Percentiles rank a stretch among this genome's conserved stretches.
Conservation (phyloP, 2,113 vertebrate genomes). For the Boulengeromyrus knoepffleri region DNA sequence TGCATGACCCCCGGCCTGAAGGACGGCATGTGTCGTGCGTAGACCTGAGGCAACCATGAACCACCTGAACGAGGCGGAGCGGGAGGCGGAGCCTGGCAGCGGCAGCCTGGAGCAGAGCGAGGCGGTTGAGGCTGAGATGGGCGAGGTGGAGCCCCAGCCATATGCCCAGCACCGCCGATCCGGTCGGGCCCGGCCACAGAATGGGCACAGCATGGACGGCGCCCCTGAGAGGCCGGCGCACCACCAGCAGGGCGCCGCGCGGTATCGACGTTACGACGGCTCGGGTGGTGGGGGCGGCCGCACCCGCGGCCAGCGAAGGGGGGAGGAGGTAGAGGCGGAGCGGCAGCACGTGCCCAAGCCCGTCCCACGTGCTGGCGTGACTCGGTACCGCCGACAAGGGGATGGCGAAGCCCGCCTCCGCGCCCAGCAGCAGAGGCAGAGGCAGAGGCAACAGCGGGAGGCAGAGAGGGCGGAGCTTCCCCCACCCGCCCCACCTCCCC, state of each 20-base stretch:
- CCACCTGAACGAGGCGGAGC: slow-evolving; percentile 64
- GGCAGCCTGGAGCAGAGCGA: slow-evolving; percentile 63
- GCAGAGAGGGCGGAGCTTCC: slow-evolving; percentile 39
- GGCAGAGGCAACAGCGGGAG: slow-evolving; percentile 54
- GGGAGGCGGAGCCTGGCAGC: slow-evolving; percentile 60
- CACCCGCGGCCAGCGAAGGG: slow-evolving; percentile 18
- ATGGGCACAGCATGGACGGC: slow-evolving; percentile 40
- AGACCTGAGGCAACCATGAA: slow-evolving; percentile 71
- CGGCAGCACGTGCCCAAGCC: slow-evolving; percentile 46
- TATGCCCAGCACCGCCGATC: slow-evolving; percentile 33
- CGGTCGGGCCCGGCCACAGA: slow-evolving; percentile 37
- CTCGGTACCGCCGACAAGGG: slow-evolving; percentile 58
- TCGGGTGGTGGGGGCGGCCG: slow-evolving; percentile 21
- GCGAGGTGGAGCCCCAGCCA: slow-evolving; percentile 52
- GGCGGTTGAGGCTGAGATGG: slow-evolving; percentile 52
- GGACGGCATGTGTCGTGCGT: slow-evolving; percentile 62
- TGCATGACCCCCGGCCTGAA: slow-evolving; percentile 9
- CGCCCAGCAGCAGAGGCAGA: slow-evolving; percentile 56
- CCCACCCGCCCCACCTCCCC: slow-evolving; percentile 22
- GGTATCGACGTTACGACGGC: slow-evolving; percentile 46
- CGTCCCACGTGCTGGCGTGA: slow-evolving; percentile 52
- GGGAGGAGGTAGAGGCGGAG: slow-evolving; percentile 46
- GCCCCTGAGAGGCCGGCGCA: slow-evolving; percentile 14
- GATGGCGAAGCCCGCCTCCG: slow-evolving; percentile 55
- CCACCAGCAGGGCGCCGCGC: slow-evolving; percentile 14